Conservation (phyloP, 1,140 invertebrate species). For the Portunus trituberculatus region DNA sequence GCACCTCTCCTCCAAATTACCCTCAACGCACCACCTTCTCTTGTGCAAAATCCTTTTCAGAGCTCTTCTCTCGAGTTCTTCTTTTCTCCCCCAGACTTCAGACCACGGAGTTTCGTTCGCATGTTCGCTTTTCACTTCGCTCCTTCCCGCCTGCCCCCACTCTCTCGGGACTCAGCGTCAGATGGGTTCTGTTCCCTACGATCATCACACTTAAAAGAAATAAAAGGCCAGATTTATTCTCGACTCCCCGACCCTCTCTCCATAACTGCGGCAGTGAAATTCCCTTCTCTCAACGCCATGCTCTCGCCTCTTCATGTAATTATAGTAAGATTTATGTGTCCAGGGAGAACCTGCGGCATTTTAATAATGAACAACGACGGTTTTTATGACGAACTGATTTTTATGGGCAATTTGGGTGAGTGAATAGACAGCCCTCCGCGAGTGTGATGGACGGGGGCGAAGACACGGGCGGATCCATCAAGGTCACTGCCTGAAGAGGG, state of each 20-base stretch:
- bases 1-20: not conserved
- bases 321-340: slow-evolving; percentile 2
- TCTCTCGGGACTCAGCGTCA: not conserved
- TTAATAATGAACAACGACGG: not conserved
- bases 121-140: slow-evolving; percentile 5
- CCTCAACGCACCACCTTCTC: not conserved
- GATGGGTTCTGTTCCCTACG: not conserved
- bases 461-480: not conserved
- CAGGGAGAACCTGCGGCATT: not conserved
- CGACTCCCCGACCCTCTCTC: not conserved
- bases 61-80: not conserved
- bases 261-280: not conserved
- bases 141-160: not conserved
- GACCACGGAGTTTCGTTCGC: not conserved
- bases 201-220: not conserved
- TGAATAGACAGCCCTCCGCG: not conserved
- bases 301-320: slow-evolving; percentile 3
- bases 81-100: not conserved
- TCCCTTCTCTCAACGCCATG: not conserved
- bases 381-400: slow-evolving; percentile 3
- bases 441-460: not conserved
- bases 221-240: not conserved
- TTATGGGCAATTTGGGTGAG: not conserved
- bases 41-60: not conserved
- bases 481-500: not conserved